Evolutionary conservation across 2,888 invertebrate species (phyloP).

Genomic region (Cephonodes hylas): DNA sequence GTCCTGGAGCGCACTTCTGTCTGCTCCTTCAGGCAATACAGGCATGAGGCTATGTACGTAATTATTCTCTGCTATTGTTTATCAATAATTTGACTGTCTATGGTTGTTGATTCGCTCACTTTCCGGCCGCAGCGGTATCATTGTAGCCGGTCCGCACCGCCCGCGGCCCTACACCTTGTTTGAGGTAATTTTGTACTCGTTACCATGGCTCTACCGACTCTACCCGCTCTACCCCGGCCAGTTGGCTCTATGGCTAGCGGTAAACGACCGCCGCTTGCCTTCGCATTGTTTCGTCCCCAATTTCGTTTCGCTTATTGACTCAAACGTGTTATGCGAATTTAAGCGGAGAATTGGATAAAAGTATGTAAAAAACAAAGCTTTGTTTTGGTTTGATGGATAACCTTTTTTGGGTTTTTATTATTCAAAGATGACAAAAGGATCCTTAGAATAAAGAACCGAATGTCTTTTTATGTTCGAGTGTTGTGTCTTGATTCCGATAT

Average conservation of each 20-base stretch:
- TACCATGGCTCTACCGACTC: neutral
- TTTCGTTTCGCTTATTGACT: constrained; percentile 4
- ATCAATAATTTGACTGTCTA: neutral
- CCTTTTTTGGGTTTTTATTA: too few relatives aligned
- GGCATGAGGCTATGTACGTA: too few relatives aligned
- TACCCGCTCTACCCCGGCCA: neutral
- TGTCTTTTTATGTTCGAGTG: too few relatives aligned
- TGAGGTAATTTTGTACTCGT: constrained; percentile 2
- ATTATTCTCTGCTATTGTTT: neutral
- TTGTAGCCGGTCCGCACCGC: neutral
- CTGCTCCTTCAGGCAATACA: too few relatives aligned
- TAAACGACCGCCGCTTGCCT: neutral
- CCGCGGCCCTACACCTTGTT: constrained; percentile 3
- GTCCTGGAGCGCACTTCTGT: too few relatives aligned
- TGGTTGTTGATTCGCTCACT: neutral
- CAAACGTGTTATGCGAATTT: neutral
- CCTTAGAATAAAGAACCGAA: too few relatives aligned
- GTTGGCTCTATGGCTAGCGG: neutral
- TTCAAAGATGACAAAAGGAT: too few relatives aligned
- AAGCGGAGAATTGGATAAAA: neutral
- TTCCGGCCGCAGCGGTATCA: neutral
- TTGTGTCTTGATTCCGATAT: too few relatives aligned
- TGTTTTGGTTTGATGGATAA: neutral
- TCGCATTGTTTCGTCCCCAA: neutral
- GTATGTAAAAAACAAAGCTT: neutral